Conservation (phyloP, 35 echinoderm and acorn worm genomes). For the Diadema setosum region DNA sequence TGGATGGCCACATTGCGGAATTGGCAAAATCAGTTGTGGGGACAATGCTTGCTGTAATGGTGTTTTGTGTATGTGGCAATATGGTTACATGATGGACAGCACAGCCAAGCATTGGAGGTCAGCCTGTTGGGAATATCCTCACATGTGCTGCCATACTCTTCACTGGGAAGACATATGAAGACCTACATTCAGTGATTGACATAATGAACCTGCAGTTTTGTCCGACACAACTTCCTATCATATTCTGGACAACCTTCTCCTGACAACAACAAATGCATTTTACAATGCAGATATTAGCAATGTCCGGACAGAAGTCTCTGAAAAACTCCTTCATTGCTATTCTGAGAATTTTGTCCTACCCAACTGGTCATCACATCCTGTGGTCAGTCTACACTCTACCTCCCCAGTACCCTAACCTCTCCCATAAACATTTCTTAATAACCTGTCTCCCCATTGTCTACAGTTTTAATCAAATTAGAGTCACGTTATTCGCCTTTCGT, state of each 20-base stretch:
- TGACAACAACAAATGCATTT: constrained; percentile 9
- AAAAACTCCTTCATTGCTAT: no score
- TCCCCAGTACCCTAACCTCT: no score
- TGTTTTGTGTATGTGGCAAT: background rate
- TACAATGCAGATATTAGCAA: background rate
- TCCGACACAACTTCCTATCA: constrained; percentile 15
- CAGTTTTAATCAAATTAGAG: no score
- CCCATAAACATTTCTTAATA: no score
- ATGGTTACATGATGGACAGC: constrained; percentile 12
- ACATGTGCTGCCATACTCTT: background rate
- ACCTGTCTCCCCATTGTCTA: no score
- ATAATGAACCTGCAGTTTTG: constrained; percentile 14
- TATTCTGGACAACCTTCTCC: background rate
- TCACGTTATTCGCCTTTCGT: no score
- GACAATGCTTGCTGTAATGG: background rate
- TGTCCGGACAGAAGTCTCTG: background rate
- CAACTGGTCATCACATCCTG: no score
- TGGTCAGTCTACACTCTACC: no score
- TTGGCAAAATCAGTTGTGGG: background rate
- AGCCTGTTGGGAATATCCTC: constrained; percentile 33
- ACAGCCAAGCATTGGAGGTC: constrained; percentile 8
- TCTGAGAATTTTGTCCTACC: no score
- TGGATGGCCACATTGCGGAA: background rate
- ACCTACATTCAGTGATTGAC: background rate
- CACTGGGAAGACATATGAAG: constrained; percentile 15